Base-by-base conservation (phyloP, 2,888 invertebrate species). In the Eueremaeus valkanovi region DNA sequence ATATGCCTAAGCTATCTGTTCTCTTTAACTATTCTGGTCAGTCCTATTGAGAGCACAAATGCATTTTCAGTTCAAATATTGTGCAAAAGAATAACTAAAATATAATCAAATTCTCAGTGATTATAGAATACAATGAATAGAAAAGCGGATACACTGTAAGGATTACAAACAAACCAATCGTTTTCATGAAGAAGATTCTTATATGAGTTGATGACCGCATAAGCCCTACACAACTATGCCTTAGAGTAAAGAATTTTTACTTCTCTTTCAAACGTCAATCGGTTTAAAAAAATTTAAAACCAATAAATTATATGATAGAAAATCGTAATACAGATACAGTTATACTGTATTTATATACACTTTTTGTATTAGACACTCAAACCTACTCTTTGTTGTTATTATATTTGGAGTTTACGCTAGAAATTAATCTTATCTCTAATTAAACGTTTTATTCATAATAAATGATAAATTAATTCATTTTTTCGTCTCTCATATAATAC, bases 371-470 rank as follows among this genome's bases (percentile, higher is more conserved):
- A 11, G 6, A 45, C 45, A 45, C 45, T 16, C 11, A 36, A 36
- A 36, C 36, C 5, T 36, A 36, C 6, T 36, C 6, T 36, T n/a
- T 49, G 3, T 21, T 49, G 18, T 49, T 21, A 49, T 49, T 49
- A 49, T 21, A 49, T 49, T 49, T 21, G 18, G 9, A 55, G 55
- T 55, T 27, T 8, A 55, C 55, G 24, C 55, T 1, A 55, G 21
- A 51, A 58, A 58, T 3, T 58, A 24, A 58, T 58, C 58, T 58
- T 58, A 58, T 58, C 58, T 58, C 18, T 58, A 29, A 58, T 58
- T 58, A 58, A 58, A 58, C 29, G 58, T 31, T 58, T 58, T 24
- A 58, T 58, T 58, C 58, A 16, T 18, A 31, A 27, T 27, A 55
- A 55, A 55, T 55, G 55, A 55, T 55, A 55, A 55, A 55, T 55